Evolutionary conservation across 2,797 vertebrate genomes (phyloP).

Genomic region (Scomberomorus guttatus): DNA sequence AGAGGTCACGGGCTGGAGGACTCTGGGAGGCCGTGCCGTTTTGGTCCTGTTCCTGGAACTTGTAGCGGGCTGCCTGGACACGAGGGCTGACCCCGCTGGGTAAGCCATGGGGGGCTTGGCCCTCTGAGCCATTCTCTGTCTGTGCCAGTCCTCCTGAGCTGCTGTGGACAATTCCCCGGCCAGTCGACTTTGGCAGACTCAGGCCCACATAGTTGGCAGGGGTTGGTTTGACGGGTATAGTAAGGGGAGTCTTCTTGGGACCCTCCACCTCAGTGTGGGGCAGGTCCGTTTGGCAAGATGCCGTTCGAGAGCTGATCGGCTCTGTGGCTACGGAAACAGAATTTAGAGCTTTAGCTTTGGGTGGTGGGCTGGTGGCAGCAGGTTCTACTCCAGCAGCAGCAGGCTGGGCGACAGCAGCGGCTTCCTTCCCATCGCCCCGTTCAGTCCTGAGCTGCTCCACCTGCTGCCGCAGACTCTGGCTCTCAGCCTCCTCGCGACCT

Average conservation of each 20-base stretch:
- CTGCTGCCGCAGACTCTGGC: conserved; percentile 91
- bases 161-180: conserved; percentile 80
- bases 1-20: conserved; percentile 93
- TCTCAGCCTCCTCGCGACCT: conserved; percentile 92
- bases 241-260: conserved; percentile 88
- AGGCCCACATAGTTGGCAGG: conserved; percentile 85
- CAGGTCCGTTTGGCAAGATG: conserved; percentile 92
- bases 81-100: conserved; percentile 92
- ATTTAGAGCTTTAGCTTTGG: conserved; percentile 82
- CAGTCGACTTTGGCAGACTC: conserved; percentile 86
- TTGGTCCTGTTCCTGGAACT: conserved; percentile 99
- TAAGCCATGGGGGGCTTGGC: conserved; percentile 81
- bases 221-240: conserved; percentile 89
- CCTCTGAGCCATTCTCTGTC: conserved; percentile 91
- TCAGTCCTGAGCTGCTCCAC: conserved; percentile 93
- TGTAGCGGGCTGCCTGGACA: conserved; percentile 95
- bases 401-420: conserved; percentile 69
- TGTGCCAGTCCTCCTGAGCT: conserved; percentile 75
- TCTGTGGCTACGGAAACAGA: conserved; percentile 92
- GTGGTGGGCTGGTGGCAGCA: conserved; percentile 75
- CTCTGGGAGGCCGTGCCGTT: conserved; percentile 95
- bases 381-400: conserved; percentile 60
- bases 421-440: conserved; percentile 71
- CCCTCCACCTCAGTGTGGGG: conserved; percentile 85
- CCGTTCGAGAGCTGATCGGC: conserved; percentile 82